phyloP scores from a whole-genome alignment of 2,888 invertebrate genomes.

The Steinernema hermaphroditum region DNA sequence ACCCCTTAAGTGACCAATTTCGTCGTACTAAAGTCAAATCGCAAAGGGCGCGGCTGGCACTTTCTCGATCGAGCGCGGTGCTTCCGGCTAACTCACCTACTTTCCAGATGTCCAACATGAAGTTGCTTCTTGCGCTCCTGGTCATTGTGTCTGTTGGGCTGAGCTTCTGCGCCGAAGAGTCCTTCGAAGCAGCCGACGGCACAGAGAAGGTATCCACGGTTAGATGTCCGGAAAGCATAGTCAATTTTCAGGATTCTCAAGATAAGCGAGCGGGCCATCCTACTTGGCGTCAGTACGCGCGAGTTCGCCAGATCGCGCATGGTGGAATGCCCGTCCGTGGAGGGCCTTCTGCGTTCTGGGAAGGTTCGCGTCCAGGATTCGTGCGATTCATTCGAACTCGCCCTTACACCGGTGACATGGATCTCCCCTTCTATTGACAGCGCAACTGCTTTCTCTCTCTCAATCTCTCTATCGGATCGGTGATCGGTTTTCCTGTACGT shows the following conservation, averaged over 20 bases:
- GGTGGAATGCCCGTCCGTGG: neutral
- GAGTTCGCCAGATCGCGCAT: constrained; percentile 19
- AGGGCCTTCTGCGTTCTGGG: constrained; percentile 14
- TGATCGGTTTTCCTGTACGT: neutral
- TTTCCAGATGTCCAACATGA: neutral
- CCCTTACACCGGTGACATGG: neutral
- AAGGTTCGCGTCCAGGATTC: constrained; percentile 19
- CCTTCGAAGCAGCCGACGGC: neutral
- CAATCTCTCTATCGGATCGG: neutral
- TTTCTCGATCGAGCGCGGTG: neutral
- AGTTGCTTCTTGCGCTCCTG: neutral
- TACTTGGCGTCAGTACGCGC: constrained; percentile 19
- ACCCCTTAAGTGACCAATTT: constrained; percentile 26
- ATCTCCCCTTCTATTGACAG: constrained; percentile 2
- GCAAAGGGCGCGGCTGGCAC: neutral
- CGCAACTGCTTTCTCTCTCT: neutral
- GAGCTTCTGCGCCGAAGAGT: neutral
- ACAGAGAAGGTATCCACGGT: neutral
- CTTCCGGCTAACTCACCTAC: too few species aligned
- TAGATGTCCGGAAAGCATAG: neutral
- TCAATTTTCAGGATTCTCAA: neutral
- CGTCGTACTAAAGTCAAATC: constrained; percentile 12
- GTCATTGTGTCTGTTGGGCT: neutral
- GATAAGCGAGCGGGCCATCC: constrained; percentile 11
- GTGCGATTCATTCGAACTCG: constrained; percentile 18